Base-by-base conservation (phyloP, 2,797 vertebrate species). In the Lacerta bilineata region DNA sequence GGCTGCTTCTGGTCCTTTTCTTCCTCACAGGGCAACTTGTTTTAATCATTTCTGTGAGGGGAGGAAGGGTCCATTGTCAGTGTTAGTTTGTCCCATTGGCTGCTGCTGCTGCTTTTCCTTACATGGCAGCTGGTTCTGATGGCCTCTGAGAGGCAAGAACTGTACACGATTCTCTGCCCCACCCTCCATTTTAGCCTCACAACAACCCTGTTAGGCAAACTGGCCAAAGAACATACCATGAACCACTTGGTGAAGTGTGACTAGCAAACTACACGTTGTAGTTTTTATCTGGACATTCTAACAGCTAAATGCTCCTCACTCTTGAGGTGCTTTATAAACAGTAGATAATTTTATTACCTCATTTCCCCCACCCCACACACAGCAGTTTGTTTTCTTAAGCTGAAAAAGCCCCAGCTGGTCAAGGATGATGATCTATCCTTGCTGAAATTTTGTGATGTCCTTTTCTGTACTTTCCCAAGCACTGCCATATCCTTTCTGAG, bases 381-480 rank as follows among this genome's bases (percentile, higher is more conserved):
- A 43, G 41, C 36, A 85, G 55, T 43, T 36, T 55, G 50, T 74
- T 41, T 9, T 59, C 55, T 33, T 29, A 61, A 59, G 20, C n/a
- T 39, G 46, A 81, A 89, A 77, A 80, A 50, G 69, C 17, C 77
- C 59, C 15, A 55, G 15, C 25, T 39, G 2, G 43, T 39, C 27
- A 75, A 50, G 17, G 3, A 74, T 66, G 55, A 75, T 55, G 33
- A 3, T 20, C 36, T 46, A 55, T 68, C 25, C 17, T 25, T 8
- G 23, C 4, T 61, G 23, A 39, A 15, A 10, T n/a, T n/a, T 36
- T n/a, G 18, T 50, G 18, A 36, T 82, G 33, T 68, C 17, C 39
- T 86, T 81, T 89, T 77, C 61, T 69, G 59, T 82, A 86, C 61
- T 89, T 89, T 77, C 59, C 43, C 25, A 89, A 76, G 59, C 61